A percentile compares a stretch with the other conserved stretches of the same genome.
These are phyloP conservation scores for Diplodus puntazzo DNA, from an alignment of 2,797 vertebrate species.

Conservation along the genomic window DNA sequence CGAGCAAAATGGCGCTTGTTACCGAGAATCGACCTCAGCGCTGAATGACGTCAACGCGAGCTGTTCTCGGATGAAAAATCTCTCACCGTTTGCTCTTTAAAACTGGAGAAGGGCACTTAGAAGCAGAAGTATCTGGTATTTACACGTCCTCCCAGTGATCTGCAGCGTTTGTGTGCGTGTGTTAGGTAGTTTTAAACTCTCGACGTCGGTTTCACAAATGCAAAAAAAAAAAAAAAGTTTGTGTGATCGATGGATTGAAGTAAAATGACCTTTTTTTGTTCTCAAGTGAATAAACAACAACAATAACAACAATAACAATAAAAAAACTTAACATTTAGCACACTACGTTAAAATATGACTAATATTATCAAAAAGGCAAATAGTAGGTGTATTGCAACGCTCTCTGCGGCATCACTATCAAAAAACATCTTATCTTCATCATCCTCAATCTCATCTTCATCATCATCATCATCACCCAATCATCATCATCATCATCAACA, in stretches of 20 bases:
- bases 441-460: constrained; percentile 68
- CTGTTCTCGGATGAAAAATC: not conserved
- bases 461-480: constrained; percentile 60
- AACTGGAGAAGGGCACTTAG: constrained; percentile 52
- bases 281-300: constrained; percentile 73
- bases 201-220: constrained; percentile 37
- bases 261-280: constrained; percentile 66
- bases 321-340: constrained; percentile 70
- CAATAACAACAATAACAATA: constrained; percentile 61
- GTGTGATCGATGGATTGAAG: constrained; percentile 58
- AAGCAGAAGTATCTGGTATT: constrained; percentile 49
- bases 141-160: constrained; percentile 28
- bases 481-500: constrained; percentile 64
- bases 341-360: constrained; percentile 81
- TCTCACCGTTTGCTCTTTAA: constrained; percentile 5
- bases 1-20: not conserved
- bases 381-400: constrained; percentile 88
- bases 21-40: not conserved
- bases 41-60: not conserved
- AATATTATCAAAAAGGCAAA: constrained; percentile 87
- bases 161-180: constrained; percentile 44
- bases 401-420: constrained; percentile 80
- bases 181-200: constrained; percentile 69
- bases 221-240: constrained; percentile 28
- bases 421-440: constrained; percentile 73